Conservation (phyloP, 2,113 vertebrate genomes). For the Terrapene triunguis region DNA sequence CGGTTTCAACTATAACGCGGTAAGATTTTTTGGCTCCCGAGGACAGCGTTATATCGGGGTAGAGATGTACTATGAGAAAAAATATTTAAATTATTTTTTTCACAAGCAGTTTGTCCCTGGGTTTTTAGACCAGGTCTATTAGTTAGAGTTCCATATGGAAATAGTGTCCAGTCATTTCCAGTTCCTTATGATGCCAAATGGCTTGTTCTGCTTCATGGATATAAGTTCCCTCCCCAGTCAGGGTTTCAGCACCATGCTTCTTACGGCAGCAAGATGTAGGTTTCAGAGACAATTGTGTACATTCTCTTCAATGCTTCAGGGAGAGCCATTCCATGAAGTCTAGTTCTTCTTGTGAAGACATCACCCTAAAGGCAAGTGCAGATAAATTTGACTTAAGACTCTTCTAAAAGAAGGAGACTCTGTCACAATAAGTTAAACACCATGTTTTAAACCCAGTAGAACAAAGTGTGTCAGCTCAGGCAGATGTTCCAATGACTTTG, state of each 20-base stretch:
- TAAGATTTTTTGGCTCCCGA: too few species aligned
- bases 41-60: too few species aligned
- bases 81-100: neutral
- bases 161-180: neutral
- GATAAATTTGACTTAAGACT: neutral
- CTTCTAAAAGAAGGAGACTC: neutral
- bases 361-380: neutral
- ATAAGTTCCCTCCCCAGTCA: neutral
- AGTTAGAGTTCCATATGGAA: neutral
- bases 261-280: neutral
- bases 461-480: neutral
- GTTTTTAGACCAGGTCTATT: neutral
- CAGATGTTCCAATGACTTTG: neutral
- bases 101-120: neutral
- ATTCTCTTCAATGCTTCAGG: neutral
- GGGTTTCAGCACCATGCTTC: neutral
- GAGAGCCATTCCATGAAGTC: neutral
- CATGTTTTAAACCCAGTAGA: neutral
- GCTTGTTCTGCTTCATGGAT: accelerated
- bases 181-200: neutral
- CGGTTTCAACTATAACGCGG: too few species aligned
- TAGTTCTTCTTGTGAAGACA: neutral
- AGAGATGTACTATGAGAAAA: neutral
- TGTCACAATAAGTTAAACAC: neutral
- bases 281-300: neutral